Conservation (phyloP, 2,888 invertebrate species). For the Endotricha flammealis region DNA sequence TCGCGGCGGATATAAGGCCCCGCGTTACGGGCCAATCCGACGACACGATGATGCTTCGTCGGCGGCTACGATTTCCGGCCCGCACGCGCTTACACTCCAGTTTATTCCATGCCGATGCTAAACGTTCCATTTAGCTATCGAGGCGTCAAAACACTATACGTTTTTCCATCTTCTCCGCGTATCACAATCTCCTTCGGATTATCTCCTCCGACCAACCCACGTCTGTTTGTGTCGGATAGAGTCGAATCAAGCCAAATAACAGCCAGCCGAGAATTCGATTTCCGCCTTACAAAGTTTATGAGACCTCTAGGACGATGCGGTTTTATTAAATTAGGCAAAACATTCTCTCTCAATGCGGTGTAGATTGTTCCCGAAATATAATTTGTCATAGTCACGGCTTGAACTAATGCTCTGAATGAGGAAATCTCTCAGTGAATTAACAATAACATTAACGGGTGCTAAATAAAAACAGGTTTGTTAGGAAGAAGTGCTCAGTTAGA, state of each 20-base stretch:
- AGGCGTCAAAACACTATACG: conserved; percentile 29
- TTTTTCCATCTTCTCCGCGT: conserved; percentile 19
- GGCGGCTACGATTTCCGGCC: conserved; percentile 64
- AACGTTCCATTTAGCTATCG: conserved; percentile 28
- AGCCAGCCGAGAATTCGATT: conserved; percentile 31
- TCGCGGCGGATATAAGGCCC: conserved; percentile 65
- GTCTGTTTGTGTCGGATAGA: conserved; percentile 23
- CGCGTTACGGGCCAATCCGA: conserved; percentile 54
- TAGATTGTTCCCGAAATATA: conserved; percentile 18
- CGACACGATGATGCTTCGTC: conserved; percentile 56
- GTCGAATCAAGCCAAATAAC: conserved; percentile 26
- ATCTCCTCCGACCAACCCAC: conserved; percentile 24
- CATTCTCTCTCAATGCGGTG: conserved; percentile 22
- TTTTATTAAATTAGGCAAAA: conserved; percentile 30
- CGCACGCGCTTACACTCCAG: conserved; percentile 40
- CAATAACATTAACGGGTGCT: conserved; percentile 9
- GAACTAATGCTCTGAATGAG: conserved; percentile 3
- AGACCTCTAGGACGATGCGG: conserved; percentile 20
- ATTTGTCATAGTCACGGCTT: conserved; percentile 18
- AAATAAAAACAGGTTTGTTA: conserved; percentile 30
- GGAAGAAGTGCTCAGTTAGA: conserved; percentile 40
- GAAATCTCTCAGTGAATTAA: conserved; percentile 14
- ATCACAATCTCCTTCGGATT: conserved; percentile 23
- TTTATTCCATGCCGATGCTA: conserved; percentile 45
- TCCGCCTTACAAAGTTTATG: conserved; percentile 27